Evolutionary conservation across 2,797 vertebrate genomes (phyloP).

Genomic region (Phyllotis vaccarum): DNA sequence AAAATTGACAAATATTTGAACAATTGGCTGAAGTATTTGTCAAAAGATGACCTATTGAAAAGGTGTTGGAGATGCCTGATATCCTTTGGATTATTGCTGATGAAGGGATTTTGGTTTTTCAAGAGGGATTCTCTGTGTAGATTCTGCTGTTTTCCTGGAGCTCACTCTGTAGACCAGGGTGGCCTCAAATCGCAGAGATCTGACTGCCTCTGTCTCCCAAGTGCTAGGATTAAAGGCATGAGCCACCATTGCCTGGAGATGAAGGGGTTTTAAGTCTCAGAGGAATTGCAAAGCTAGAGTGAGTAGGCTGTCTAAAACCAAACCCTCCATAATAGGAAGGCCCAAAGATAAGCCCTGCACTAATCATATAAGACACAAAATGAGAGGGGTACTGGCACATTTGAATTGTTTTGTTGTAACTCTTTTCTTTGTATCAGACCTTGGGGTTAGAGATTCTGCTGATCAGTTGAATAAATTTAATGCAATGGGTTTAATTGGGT

Average conservation of each 20-base stretch:
- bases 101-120: not conserved
- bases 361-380: not conserved
- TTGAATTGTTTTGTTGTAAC: not conserved
- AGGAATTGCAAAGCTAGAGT: not conserved
- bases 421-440: not conserved
- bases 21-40: not conserved
- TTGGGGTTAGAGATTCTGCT: not conserved
- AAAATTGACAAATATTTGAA: not conserved
- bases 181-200: not conserved
- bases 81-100: not conserved
- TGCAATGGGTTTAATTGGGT: not conserved
- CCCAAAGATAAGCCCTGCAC: not conserved
- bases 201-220: not conserved
- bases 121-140: not conserved
- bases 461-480: not conserved
- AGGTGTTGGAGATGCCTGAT: not conserved
- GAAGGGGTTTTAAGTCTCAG: not conserved
- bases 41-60: not conserved
- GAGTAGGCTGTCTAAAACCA: not conserved
- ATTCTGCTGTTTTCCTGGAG: not conserved
- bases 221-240: not conserved
- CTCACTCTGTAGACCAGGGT: not conserved
- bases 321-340: not conserved
- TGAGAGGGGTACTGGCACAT: not conserved
- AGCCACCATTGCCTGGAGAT: not conserved